Percentiles rank a stretch among this genome's conserved stretches.
phyloP scores from a whole-genome alignment of 2,797 vertebrate species.

The Peromyscus melanophrys region DNA sequence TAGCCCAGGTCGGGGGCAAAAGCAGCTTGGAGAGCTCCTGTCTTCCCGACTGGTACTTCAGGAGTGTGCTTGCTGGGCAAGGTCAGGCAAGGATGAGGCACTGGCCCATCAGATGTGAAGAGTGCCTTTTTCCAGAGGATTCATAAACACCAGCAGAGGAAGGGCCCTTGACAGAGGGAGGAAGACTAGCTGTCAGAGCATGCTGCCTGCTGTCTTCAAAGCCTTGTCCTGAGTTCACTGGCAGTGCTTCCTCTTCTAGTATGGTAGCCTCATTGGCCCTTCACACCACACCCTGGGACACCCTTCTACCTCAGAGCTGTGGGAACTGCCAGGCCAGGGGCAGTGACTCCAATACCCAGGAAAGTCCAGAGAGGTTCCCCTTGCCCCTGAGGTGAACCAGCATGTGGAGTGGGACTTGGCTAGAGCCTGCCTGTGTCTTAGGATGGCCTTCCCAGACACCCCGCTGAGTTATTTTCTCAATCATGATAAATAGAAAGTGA shows the following conservation, averaged over 20 bases:
- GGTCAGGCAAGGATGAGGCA: neutral
- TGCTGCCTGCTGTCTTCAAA: neutral
- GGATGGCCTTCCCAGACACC: neutral
- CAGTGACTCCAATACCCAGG: neutral
- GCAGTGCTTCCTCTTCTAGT: neutral
- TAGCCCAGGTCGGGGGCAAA: neutral
- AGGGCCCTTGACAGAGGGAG: neutral
- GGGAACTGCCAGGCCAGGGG: neutral
- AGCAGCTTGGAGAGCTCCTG: neutral
- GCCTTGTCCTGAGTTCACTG: too few species aligned
- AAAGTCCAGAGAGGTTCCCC: neutral
- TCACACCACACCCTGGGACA: neutral
- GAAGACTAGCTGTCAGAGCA: neutral
- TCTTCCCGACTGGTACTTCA: neutral
- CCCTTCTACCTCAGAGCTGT: neutral
- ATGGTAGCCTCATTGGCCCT: neutral
- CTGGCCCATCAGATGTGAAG: neutral
- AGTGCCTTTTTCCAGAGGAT: neutral
- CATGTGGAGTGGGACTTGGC: neutral
- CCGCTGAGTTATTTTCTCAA: neutral
- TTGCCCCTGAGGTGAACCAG: neutral
- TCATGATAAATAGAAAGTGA: neutral
- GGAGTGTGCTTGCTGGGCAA: neutral
- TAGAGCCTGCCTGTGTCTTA: neutral
- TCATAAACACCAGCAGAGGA: neutral